Evolutionary conservation across 2,113 vertebrate species (phyloP), one percentile per base, ranked within the genome.

Genomic region (Macaca nemestrina): DNA sequence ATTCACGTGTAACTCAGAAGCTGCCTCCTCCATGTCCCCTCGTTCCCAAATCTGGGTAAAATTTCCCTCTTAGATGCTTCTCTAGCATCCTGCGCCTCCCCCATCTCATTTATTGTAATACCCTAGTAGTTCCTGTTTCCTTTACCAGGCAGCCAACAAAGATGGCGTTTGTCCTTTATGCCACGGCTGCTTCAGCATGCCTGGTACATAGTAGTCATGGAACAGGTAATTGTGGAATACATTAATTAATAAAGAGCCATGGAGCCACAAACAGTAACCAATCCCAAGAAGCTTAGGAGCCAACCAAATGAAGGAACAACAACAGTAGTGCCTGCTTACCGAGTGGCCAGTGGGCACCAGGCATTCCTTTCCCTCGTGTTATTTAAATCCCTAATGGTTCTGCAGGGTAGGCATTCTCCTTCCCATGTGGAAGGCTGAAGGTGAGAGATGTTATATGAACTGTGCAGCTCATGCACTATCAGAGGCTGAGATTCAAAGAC

Each of bases 281-380:
- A 61, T 55, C 10, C 13, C 45, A 48, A 72, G 23, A 59, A 32
- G 22, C n/a, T 76, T 27, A 79, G 91, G 55, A 96, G 38, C 23
- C 57, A 38, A 72, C 0, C 23, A 83, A 76, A 50, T 0, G 30
- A 81, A 43, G 8, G 6, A 32, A 40, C 6, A 40, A n/a, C 35
- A 11, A 9, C 1, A n/a, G 22, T 0, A 7, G 4, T 5, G 4
- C 8, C 18, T 40, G 0, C 38, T 86, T 30, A 57, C 2, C 9
- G 25, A 52, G 57, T 4, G 78, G 5, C 59, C 43, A n/a, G 8
- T 32, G 22, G 30, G 14, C 55, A 38, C n/a, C 11, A 67, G 61
- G 5, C 38, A 25, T 86, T 61, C 40, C 48, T 67, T 45, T 10
- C 25, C 40, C 20, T 9, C 2, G 1, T 52, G 43, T 82, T 27